Conservation (phyloP, 2,113 vertebrate species). For the Thamnophis sirtalis region DNA sequence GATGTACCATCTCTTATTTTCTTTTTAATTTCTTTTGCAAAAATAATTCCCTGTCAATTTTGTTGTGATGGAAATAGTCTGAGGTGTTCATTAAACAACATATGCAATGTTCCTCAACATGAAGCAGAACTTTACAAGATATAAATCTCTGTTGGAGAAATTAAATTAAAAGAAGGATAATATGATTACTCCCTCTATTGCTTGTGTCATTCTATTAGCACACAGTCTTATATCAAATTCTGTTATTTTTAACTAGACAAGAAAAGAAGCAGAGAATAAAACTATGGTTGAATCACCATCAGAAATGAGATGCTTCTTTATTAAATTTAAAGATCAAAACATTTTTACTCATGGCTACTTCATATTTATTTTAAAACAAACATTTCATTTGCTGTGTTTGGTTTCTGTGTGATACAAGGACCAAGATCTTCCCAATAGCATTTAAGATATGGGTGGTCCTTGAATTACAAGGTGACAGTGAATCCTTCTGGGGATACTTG, state of each 20-base stretch:
- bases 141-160: conserved; percentile 1
- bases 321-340: neutral
- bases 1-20: neutral
- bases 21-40: neutral
- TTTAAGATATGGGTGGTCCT: neutral
- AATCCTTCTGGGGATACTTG: neutral
- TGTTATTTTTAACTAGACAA: neutral
- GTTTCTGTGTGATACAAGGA: neutral
- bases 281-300: neutral
- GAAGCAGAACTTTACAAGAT: conserved; percentile 16
- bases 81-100: neutral
- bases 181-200: conserved; percentile 2
- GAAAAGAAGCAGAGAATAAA: conserved; percentile 11
- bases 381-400: neutral
- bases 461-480: neutral
- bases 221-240: conserved; percentile 9
- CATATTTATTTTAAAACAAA: neutral
- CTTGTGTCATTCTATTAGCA: conserved; percentile 10
- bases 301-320: neutral
- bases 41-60: neutral
- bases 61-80: neutral
- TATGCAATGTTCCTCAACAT: neutral
- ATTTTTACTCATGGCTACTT: neutral
- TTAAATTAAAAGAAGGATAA: conserved; percentile 32
- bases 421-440: neutral